Evolutionary conservation across 2,113 vertebrate genomes (phyloP).

Genomic region (Ophiodon elongatus): DNA sequence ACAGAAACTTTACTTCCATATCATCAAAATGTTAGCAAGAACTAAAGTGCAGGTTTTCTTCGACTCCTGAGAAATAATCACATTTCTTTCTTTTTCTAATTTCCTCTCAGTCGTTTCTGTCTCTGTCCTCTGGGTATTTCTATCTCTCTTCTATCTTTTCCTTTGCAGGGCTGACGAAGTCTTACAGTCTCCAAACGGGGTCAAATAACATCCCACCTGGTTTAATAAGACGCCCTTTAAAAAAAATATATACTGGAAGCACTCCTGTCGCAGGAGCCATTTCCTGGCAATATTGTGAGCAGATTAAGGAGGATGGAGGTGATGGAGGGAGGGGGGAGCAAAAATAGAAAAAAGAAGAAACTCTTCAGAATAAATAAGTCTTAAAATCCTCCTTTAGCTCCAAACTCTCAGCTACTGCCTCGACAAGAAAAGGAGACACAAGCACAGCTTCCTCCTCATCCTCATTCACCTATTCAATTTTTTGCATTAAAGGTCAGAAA

Average conservation of each 20-base stretch:
- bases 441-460: background rate
- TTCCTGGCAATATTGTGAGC: constrained; percentile 47
- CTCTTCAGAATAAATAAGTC: constrained; percentile 11
- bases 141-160: background rate
- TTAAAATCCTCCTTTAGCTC: constrained; percentile 1
- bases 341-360: background rate
- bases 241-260: background rate
- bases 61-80: background rate
- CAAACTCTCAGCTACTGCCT: background rate
- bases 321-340: background rate
- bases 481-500: background rate
- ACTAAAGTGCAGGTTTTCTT: background rate
- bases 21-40: background rate
- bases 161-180: background rate
- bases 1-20: background rate
- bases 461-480: background rate
- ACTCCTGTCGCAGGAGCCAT: constrained; percentile 30
- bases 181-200: constrained; percentile 5
- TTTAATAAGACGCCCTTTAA: constrained; percentile 9
- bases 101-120: constrained; percentile 4
- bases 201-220: constrained; percentile 27
- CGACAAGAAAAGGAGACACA: background rate
- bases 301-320: constrained; percentile 45
- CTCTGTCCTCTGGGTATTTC: constrained; percentile 22
- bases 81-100: constrained; percentile 9